These are phyloP conservation scores for Epiperipatus broadwayi DNA, from an alignment of 2,888 invertebrate species.

Conservation along the genomic window DNA sequence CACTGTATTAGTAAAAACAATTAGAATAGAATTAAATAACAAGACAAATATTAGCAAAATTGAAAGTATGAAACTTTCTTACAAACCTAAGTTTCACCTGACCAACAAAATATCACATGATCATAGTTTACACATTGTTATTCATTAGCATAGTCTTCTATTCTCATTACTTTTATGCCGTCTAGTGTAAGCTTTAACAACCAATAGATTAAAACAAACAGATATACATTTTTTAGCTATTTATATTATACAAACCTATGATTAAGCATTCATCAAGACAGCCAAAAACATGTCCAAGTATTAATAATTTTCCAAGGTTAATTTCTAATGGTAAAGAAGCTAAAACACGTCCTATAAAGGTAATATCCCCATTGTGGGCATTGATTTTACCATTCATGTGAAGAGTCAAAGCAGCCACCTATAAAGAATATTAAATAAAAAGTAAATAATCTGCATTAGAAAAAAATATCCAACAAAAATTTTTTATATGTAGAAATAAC, in stretches of 20 bases:
- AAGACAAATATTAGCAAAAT: no score
- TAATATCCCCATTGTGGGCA: conserved; percentile 59
- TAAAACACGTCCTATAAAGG: conserved; percentile 64
- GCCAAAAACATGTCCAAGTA: conserved; percentile 67
- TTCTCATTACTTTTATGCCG: no score
- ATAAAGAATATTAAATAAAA: conserved; percentile 16
- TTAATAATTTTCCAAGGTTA: conserved; percentile 55
- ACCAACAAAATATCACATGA: no score
- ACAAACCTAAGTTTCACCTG: no score
- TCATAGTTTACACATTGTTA: no score
- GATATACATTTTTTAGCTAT: conserved; percentile 6
- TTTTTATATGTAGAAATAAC: no score
- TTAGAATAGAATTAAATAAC: background rate
- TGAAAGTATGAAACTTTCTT: no score
- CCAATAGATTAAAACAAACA: background rate
- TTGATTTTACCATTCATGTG: conserved; percentile 34
- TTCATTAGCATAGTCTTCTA: no score
- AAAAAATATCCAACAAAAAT: no score
- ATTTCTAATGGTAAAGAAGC: conserved; percentile 63
- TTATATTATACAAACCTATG: conserved; percentile 39
- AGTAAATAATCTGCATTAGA: conserved; percentile 8
- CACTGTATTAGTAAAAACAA: no score
- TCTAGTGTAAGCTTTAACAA: no score
- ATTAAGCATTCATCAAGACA: conserved; percentile 62
- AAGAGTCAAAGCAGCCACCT: conserved; percentile 58